Evolutionary conservation across 2,888 invertebrate genomes (phyloP), one percentile per base, ranked within the genome.

Genomic region (Diadegma fenestrale): DNA sequence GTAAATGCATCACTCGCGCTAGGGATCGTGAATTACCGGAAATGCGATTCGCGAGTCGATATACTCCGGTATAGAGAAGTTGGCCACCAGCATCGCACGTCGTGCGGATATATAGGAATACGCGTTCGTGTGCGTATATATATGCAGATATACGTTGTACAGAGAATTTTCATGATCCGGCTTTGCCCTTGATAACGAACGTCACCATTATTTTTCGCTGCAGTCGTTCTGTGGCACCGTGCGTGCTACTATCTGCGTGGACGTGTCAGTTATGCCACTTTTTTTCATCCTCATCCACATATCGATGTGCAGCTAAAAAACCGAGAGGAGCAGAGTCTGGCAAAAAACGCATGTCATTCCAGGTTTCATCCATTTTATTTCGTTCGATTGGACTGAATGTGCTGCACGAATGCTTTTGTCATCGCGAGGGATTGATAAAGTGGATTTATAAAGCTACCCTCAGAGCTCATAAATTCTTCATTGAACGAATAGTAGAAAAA

Each of bases 31-130:
- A 89, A 90, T 91, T 90, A 89, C 88, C 90, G 90, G 91, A 91
- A 90, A 90, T 90, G 88, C 88, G 88, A 89, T 88, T 90, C 89
- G 88, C 87, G 85, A 91, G 89, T 90, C 90, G 90, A 90, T 91
- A 75, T 75, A 80, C 72, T 14, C 58, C 58, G 72, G 26, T 75
- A 80, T 54, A 66, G 51, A 41, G 45, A 43, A 54, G 10, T 22
- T 33, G 2, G 22, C 58, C 73, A 48, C 22, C n/a, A n/a, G n/a
- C n/a, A 75, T 80, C 66, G 26, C 45, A 41, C 80, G 72, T 63
- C 64, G 66, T 69, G 45, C 19, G 26, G 45, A 17, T 43, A 33
- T 43, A 33, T 41, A 30, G 45, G 19, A 14, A 45, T 26, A 58
- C 19, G 48, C 41, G 26, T 51, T 37, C 12, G 17, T 61, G 22